Percentiles rank a stretch among this genome's conserved stretches.
phyloP scores from a whole-genome alignment of 2,797 vertebrate genomes.

The Delichon dasypus region DNA sequence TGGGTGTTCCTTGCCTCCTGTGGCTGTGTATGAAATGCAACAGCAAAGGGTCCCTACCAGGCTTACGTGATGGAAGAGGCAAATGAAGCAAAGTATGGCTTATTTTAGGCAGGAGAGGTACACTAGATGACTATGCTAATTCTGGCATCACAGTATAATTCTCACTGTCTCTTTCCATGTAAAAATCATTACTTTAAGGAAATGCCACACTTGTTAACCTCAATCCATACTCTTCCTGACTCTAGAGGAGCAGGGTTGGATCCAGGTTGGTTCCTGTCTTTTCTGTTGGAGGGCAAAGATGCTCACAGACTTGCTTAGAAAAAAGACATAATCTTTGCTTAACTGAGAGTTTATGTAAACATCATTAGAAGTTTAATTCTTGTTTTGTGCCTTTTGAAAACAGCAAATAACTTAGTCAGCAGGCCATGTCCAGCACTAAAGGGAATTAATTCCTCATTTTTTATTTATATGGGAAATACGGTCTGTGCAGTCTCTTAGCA shows the following conservation, averaged over 20 bases:
- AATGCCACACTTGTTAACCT: background rate
- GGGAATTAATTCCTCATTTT: background rate
- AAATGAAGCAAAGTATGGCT: background rate
- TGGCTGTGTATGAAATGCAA: background rate
- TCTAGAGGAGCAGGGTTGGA: background rate
- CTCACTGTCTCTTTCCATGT: background rate
- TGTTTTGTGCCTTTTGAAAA: background rate
- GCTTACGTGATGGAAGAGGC: background rate
- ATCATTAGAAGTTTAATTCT: background rate
- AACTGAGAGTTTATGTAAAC: background rate
- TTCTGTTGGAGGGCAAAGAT: background rate
- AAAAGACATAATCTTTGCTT: background rate
- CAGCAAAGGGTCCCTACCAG: background rate
- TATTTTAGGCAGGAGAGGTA: background rate
- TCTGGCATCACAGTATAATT: background rate
- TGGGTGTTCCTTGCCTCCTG: background rate
- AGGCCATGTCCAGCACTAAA: background rate
- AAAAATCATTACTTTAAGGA: background rate
- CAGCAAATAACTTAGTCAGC: background rate
- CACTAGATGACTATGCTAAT: background rate
- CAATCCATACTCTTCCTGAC: background rate
- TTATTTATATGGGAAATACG: background rate
- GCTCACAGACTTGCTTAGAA: background rate
- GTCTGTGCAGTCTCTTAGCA: constrained; percentile 39
- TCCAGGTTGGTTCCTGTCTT: background rate